Base-by-base conservation (phyloP, 2,113 vertebrate species). In the Himantopus leucocephalus region DNA sequence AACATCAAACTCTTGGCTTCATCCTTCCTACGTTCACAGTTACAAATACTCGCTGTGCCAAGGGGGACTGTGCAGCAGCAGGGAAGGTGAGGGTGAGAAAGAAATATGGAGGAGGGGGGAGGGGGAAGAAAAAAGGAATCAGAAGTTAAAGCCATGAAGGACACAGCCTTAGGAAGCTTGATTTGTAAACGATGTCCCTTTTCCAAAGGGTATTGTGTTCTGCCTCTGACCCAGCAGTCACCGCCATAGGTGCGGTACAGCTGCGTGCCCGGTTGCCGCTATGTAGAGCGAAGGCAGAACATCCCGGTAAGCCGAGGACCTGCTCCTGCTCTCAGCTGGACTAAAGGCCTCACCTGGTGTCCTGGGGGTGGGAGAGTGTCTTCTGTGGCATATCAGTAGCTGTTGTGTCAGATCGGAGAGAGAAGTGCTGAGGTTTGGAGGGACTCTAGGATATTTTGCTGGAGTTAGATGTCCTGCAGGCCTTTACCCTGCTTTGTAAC, bases 251-350 rank as follows among this genome's bases (percentile, higher is more conserved):
- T 14, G 35, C 5, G 3, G 45, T 16, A 7, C 27, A 20, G 47
- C 56, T 17, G 7, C 8, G 7, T 8, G 43, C 35, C 56, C 21
- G 27, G 35, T 6, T 50, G 32, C 68, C 1, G 53, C 43, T 14
- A 0, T 1, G 18, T n/a, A 14, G 27, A 24, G 52, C 0, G 1
- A 34, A 35, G 48, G 35, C 29, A 43, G 67, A 67, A 6, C 27
- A 16, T 21, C 35, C 23, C 5, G 14, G 60, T 14, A 6, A 21
- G 67, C 12, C 12, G 47, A 37, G 16, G 53, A 26, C 35, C 80
- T 74, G 62, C 55, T 68, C 30, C 71, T 53, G 37, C 34, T 45
- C 74, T 34, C 17, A 19, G 62, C 29, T 20, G 48, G 32, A 8
- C 58, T 10, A 2, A 12, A 23, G 66, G 20, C 52, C 20, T 59